These are phyloP conservation scores for Oreochromis niloticus DNA, from an alignment of 2,113 vertebrate species.

Conservation along the genomic window DNA sequence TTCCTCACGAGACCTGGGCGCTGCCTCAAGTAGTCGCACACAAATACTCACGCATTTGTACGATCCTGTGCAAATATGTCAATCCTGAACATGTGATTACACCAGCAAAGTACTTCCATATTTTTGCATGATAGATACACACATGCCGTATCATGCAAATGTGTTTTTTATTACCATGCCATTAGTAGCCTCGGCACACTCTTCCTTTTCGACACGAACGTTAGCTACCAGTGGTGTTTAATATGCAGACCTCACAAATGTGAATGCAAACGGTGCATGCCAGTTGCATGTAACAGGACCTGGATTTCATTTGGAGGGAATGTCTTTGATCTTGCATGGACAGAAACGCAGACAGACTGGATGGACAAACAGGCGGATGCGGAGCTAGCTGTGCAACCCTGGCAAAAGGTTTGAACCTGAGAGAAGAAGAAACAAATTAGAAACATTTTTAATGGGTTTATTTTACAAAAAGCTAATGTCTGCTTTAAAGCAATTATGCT, in stretches of 20 bases:
- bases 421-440: background rate
- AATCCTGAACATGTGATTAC: constrained; percentile 28
- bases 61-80: constrained; percentile 27
- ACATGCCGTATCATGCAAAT: constrained; percentile 13
- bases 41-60: background rate
- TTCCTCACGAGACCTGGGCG: constrained; percentile 2
- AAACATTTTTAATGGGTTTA: background rate
- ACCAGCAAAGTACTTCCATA: constrained; percentile 36
- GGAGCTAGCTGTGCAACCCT: background rate
- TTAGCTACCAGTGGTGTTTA: background rate
- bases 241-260: constrained; percentile 6
- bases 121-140: background rate
- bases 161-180: constrained; percentile 31
- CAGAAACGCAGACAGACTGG: background rate
- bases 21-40: background rate
- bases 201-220: background rate
- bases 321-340: background rate
- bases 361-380: background rate
- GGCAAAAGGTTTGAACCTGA: background rate
- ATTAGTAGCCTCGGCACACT: constrained; percentile 15
- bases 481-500: background rate
- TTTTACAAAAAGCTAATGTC: background rate
- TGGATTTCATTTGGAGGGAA: background rate
- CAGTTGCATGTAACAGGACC: background rate
- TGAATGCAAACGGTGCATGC: background rate